Evolutionary conservation across 1,140 invertebrate species (phyloP).

Genomic region (Trichonephila clavipes): DNA sequence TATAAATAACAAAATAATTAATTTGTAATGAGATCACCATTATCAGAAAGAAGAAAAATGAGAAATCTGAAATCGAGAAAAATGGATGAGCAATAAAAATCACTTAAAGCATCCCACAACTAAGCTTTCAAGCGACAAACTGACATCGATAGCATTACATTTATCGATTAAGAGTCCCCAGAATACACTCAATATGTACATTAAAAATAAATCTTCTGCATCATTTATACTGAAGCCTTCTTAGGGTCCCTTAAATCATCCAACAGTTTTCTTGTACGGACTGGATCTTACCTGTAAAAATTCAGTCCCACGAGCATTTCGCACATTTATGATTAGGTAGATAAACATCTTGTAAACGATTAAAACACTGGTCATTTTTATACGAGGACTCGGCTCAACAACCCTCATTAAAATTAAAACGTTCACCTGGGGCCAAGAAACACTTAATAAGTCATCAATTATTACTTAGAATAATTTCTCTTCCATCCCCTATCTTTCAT

Average conservation of each 20-base stretch:
- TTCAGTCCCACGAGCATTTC: background rate
- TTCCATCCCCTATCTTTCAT: background rate
- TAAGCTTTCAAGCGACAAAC: too few relatives aligned
- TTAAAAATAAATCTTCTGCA: too few relatives aligned
- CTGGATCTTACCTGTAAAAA: background rate
- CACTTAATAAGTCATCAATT: slow-evolving; percentile 75
- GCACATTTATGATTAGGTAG: slow-evolving; percentile 38
- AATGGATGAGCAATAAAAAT: too few relatives aligned
- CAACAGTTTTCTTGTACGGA: background rate
- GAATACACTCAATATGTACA: too few relatives aligned
- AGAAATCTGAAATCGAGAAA: too few relatives aligned
- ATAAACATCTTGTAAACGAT: slow-evolving; percentile 42
- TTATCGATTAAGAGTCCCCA: too few relatives aligned
- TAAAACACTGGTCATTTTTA: slow-evolving; percentile 30
- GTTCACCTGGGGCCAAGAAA: slow-evolving; percentile 61
- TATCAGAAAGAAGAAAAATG: too few relatives aligned
- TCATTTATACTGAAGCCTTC: too few relatives aligned
- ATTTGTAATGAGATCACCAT: too few relatives aligned
- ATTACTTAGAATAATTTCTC: slow-evolving; percentile 37
- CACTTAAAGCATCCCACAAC: too few relatives aligned
- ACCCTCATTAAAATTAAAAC: slow-evolving; percentile 75
- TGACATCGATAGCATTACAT: too few relatives aligned
- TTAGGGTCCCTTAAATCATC: background rate
- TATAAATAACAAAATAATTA: too few relatives aligned
- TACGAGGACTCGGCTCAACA: slow-evolving; percentile 17